Base-by-base conservation (phyloP, 2,797 vertebrate genomes). In the Neosilurus mollespiculum region DNA sequence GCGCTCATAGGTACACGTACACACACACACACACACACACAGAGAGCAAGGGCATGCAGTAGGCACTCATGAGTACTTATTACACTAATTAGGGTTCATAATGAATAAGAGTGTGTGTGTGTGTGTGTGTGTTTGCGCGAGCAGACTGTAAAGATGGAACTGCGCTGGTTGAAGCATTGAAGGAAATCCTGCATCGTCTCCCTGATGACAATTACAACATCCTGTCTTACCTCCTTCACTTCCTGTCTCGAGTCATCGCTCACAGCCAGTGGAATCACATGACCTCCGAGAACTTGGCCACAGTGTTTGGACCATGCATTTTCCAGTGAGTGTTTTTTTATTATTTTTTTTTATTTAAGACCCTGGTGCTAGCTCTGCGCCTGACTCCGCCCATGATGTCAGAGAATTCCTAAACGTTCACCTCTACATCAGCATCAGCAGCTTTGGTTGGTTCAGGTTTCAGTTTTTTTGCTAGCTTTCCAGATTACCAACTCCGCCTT, bases 211-310 rank as follows among this genome's bases (percentile, higher is more conserved):
- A 93, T 87, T 90, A 91, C 81, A 88, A 54, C 76, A 89, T 95
- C 82, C 88, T 96, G 72, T 93, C 89, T 80, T 95, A 94, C 91
- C 91, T 96, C 58, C 89, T 91, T 90, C 89, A 91, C 88, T 97
- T 96, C 89, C 88, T 97, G 77, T 88, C 89, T 69, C 94, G 91
- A 87, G 94, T 96, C 80, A 92, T 94, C 0, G 84, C 89, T 24
- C 81, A 93, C 81, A 95, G 94, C 85, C 89, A 93, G 11, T 92
- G 88, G 78, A 96, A 96, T 91, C 93, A 93, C 80, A 96, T 95
- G 95, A 94, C 94, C 54, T 78, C 94, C 86, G 93, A 96, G 90
- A 95, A 95, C 85, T 90, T 96, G 67, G 93, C 95, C 15, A 87
- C 92, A 34, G 72, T 75, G 72, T 75, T 75, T 16, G 72, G 72